These are phyloP conservation scores for Hiodon tergisus DNA, from an alignment of 2,113 vertebrate species.

Conservation along the genomic window DNA sequence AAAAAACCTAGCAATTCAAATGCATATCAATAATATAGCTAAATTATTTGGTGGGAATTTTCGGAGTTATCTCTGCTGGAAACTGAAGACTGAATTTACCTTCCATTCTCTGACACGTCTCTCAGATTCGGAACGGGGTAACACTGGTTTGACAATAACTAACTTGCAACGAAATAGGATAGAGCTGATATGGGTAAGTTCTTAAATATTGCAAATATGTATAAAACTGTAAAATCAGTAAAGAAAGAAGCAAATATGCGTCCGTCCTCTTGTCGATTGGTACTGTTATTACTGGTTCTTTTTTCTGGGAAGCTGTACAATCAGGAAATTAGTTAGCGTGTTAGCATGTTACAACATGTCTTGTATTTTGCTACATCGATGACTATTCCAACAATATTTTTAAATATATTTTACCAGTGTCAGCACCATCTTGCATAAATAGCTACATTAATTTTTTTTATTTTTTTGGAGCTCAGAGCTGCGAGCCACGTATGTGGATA, in stretches of 20 bases:
- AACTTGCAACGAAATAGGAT: neutral
- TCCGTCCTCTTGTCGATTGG: neutral
- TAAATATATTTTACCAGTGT: too few species aligned
- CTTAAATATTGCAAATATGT: neutral
- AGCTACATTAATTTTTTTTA: too few species aligned
- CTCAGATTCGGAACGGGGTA: neutral
- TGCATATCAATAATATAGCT: neutral
- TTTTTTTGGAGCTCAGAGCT: too few species aligned
- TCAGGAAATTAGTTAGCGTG: neutral
- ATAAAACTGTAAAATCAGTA: too few species aligned
- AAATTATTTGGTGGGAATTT: neutral
- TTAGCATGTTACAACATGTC: too few species aligned
- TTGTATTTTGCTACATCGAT: too few species aligned
- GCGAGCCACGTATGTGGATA: too few species aligned
- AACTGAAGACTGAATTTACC: neutral
- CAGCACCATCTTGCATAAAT: too few species aligned
- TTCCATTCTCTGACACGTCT: conserved; percentile 18
- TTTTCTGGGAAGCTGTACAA: neutral
- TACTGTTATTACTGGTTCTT: neutral
- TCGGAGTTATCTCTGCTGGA: neutral
- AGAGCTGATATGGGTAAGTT: conserved; percentile 18
- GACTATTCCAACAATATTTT: too few species aligned
- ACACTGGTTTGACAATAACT: neutral
- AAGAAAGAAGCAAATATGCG: neutral
- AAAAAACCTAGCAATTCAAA: neutral